phyloP scores from a whole-genome alignment of 2,888 invertebrate species.

The Dynastes hyllus region DNA sequence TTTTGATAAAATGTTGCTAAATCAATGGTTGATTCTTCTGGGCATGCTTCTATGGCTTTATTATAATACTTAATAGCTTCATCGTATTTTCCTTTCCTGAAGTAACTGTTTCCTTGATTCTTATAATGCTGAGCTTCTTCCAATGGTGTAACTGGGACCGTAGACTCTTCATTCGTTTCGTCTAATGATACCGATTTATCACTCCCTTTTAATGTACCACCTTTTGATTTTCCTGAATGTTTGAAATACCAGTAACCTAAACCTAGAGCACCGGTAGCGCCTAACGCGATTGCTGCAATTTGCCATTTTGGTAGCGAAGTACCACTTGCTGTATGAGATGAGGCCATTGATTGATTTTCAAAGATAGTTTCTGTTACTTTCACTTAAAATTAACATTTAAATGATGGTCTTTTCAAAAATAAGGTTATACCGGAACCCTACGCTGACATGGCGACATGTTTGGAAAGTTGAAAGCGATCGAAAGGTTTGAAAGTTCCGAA shows the following conservation, averaged over 20 bases:
- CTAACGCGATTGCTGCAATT: constrained; percentile 87
- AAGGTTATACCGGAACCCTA: constrained; percentile 47
- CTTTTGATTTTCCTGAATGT: constrained; percentile 68
- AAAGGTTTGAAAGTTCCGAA: constrained; percentile 9
- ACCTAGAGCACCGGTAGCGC: constrained; percentile 86
- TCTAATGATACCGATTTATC: constrained; percentile 59
- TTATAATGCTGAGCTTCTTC: constrained; percentile 87
- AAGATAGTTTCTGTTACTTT: constrained; percentile 18
- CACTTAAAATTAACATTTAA: constrained; percentile 48
- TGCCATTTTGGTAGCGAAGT: constrained; percentile 88
- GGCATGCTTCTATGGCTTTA: constrained; percentile 94
- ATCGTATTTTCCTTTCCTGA: constrained; percentile 89
- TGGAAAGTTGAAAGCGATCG: constrained; percentile 20
- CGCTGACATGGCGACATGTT: constrained; percentile 51
- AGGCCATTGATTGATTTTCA: constrained; percentile 57
- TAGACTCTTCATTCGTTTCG: constrained; percentile 57
- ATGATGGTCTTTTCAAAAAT: constrained; percentile 36
- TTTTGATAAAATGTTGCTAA: constrained; percentile 96
- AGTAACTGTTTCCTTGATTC: constrained; percentile 90
- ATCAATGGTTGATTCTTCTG: constrained; percentile 81
- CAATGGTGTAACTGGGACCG: constrained; percentile 73
- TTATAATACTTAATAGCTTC: constrained; percentile 93
- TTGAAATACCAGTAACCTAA: constrained; percentile 85
- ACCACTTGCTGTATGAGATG: constrained; percentile 56
- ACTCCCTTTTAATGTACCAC: constrained; percentile 62